phyloP scores from a whole-genome alignment of 2,888 invertebrate genomes.

The Drosophila merina region DNA sequence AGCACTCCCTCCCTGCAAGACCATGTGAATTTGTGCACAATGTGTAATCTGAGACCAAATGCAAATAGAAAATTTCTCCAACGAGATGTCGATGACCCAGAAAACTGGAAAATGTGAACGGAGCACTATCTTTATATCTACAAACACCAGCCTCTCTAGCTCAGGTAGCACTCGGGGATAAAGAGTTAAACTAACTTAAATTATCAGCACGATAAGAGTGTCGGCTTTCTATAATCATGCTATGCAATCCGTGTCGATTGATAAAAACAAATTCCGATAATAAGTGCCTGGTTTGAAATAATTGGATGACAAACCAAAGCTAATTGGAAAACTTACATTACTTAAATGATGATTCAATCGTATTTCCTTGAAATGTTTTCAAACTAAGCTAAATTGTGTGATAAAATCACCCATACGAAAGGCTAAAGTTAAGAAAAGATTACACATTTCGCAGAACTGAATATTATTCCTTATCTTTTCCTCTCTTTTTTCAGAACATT shows the following conservation, averaged over 20 bases:
- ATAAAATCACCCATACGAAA: background rate
- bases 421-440: background rate
- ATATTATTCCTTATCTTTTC: background rate
- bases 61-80: conserved; percentile 25
- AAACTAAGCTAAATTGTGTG: background rate
- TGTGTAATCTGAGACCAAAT: background rate
- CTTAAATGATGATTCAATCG: background rate
- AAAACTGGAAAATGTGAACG: background rate
- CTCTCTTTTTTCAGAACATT: conserved; percentile 85
- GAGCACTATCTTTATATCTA: background rate
- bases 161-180: background rate
- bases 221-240: background rate
- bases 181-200: background rate
- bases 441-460: background rate
- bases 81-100: background rate
- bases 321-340: background rate
- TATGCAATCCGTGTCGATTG: background rate
- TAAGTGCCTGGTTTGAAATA: background rate
- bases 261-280: background rate
- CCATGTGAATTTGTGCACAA: background rate
- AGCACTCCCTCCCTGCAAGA: background rate
- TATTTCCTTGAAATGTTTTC: background rate
- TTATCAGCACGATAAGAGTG: conserved; percentile 9
- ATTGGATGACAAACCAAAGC: background rate
- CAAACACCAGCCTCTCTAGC: background rate